These are phyloP conservation scores for Poliocrania exsul DNA, from an alignment of 2,797 vertebrate genomes.

Conservation along the genomic window DNA sequence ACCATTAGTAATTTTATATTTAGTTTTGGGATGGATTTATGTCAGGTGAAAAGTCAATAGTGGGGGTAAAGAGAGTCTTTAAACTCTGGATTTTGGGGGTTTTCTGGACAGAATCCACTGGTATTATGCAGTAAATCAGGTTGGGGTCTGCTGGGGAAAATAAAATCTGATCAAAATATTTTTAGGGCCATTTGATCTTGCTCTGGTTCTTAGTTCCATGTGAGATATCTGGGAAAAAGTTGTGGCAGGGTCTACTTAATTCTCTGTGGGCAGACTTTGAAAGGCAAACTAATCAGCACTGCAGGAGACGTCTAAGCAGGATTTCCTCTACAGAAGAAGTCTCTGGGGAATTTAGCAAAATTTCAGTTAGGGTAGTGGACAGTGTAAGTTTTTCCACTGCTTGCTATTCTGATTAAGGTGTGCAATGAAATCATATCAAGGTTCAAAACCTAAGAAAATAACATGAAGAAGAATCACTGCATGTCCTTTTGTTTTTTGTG, in stretches of 20 bases:
- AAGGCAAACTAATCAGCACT: constrained; percentile 32
- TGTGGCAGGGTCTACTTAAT: not conserved
- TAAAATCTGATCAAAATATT: constrained; percentile 7
- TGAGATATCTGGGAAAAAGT: not conserved
- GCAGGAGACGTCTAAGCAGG: not conserved
- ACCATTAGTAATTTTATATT: not conserved
- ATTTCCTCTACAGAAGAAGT: not conserved
- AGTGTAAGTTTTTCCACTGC: not conserved
- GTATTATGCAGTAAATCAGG: not conserved
- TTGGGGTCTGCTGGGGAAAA: not conserved
- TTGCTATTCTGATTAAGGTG: too few species aligned
- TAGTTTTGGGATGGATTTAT: not conserved
- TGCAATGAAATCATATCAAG: too few species aligned
- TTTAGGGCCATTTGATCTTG: not conserved
- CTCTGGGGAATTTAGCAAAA: constrained; percentile 8
- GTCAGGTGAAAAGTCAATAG: not conserved
- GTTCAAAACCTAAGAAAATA: too few species aligned
- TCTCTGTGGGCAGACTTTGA: not conserved
- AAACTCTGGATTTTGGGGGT: not conserved
- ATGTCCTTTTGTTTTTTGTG: too few species aligned
- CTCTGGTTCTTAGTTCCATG: not conserved
- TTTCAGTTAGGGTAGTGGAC: not conserved
- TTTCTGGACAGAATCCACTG: not conserved
- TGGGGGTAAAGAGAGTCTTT: not conserved
- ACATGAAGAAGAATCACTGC: too few species aligned